phyloP scores from a whole-genome alignment of 1,140 invertebrate species.

The Drosophila cardini region DNA sequence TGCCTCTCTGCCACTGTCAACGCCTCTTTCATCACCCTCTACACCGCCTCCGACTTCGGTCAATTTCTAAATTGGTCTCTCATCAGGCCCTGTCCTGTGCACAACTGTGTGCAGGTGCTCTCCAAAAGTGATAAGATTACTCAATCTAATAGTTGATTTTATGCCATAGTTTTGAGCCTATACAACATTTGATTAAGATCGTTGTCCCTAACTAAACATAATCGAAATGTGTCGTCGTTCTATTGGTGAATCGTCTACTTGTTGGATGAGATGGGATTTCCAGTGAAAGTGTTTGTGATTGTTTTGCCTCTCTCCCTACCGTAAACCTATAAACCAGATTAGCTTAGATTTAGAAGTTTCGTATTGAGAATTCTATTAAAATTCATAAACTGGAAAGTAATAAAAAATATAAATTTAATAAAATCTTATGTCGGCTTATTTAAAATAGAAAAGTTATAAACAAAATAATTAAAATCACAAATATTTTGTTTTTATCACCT shows the following conservation, averaged over 20 bases:
- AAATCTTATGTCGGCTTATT: background rate
- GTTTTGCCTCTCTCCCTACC: slow-evolving; percentile 3
- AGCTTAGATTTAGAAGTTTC: slow-evolving; percentile 1
- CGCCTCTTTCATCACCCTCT: too few relatives aligned
- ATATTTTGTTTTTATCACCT: too few relatives aligned
- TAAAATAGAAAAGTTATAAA: too few relatives aligned
- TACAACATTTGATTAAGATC: slow-evolving; percentile 16
- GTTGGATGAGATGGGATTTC: background rate
- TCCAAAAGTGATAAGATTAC: slow-evolving; percentile 41
- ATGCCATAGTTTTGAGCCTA: slow-evolving; percentile 12
- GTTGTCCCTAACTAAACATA: slow-evolving; percentile 5
- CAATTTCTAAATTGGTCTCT: slow-evolving; percentile 24
- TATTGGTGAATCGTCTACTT: slow-evolving; percentile 12
- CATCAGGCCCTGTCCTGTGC: slow-evolving; percentile 42
- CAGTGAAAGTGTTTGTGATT: slow-evolving; percentile 31
- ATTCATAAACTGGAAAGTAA: background rate
- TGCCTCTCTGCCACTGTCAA: too few relatives aligned
- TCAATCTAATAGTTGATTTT: slow-evolving; percentile 18
- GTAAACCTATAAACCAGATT: slow-evolving; percentile 3
- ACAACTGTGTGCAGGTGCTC: slow-evolving; percentile 6
- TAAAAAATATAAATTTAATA: background rate
- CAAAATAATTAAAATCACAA: too few relatives aligned
- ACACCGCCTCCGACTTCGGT: slow-evolving; percentile 1
- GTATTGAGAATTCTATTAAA: background rate
- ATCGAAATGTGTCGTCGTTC: slow-evolving; percentile 32